phyloP scores from a whole-genome alignment of 2,797 vertebrate species.

The Fistularia tabacaria region DNA sequence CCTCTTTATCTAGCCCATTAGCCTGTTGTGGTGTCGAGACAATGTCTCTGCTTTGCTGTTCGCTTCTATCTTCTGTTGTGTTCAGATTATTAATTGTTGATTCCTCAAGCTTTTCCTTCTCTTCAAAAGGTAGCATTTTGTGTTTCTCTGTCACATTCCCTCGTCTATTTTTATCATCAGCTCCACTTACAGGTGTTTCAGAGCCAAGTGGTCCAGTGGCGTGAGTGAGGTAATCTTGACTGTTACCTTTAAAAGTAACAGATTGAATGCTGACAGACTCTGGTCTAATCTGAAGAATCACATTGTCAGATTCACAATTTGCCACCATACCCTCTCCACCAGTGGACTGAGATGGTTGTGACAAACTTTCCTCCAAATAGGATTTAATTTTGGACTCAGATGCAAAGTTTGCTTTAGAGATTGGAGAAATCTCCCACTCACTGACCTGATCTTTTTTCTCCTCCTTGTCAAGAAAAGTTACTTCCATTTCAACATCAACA shows the following conservation, averaged over 20 bases:
- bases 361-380: constrained; percentile 18
- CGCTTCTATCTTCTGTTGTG: constrained; percentile 38
- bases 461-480: constrained; percentile 8
- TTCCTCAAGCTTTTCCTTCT: constrained; percentile 16
- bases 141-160: constrained; percentile 22
- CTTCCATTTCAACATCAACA: constrained; percentile 13
- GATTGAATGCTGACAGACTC: constrained; percentile 30
- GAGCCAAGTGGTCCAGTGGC: constrained; percentile 23
- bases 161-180: constrained; percentile 20
- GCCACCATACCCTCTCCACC: constrained; percentile 7
- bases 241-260: constrained; percentile 36
- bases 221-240: constrained; percentile 37
- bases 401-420: constrained; percentile 13
- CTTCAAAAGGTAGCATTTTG: constrained; percentile 21
- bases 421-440: constrained; percentile 8
- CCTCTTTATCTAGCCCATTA: constrained; percentile 45
- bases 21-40: constrained; percentile 21
- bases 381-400: not conserved
- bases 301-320: constrained; percentile 25
- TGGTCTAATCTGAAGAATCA: constrained; percentile 22
- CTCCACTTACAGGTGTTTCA: constrained; percentile 10
- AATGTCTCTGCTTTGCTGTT: constrained; percentile 29
- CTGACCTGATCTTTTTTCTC: constrained; percentile 15
- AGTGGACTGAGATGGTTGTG: constrained; percentile 10
- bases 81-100: constrained; percentile 31